Base-by-base conservation (phyloP, 2,888 invertebrate species). In the Entomobrya multifasciata region DNA sequence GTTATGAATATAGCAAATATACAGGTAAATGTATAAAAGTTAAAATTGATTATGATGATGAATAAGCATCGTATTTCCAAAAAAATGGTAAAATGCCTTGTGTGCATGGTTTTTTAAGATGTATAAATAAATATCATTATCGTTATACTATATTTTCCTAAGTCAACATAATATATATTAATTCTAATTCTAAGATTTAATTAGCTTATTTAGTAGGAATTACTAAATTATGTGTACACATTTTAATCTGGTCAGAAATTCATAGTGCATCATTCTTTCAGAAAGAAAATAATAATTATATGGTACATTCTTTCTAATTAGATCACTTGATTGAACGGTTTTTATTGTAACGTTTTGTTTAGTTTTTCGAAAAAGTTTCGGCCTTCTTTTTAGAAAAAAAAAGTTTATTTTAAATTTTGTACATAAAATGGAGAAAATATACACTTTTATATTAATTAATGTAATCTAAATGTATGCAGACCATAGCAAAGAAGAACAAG, bases 161-260 rank as follows among this genome's bases (percentile, higher is more conserved):
- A n/a, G n/a, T n/a, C n/a, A n/a, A n/a, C n/a, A n/a, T n/a, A n/a
- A n/a, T n/a, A n/a, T n/a, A n/a, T n/a, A n/a, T n/a, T n/a, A n/a
- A n/a, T n/a, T n/a, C n/a, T n/a, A n/a, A n/a, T n/a, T n/a, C n/a
- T n/a, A n/a, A n/a, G n/a, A n/a, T n/a, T n/a, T n/a, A n/a, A n/a
- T n/a, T n/a, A n/a, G n/a, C n/a, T n/a, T n/a, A n/a, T n/a, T n/a
- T n/a, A n/a, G n/a, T n/a, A n/a, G n/a, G n/a, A n/a, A 30, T 20
- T 67, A 36, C 10, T 47, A 41, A 47, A 17, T 2, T 57, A 55
- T 76, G 17, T 57, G 57, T 77, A 77, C 36, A 41, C 4, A 10
- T 78, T 78, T 57, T 57, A 22, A 25, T 80, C 79, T 80, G 79
- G 79, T 80, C 79, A 80, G 15, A 79, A 27, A 67, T 47, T 15